phyloP scores from a whole-genome alignment of 2,888 invertebrate genomes.

The Syrphus vitripennis region DNA sequence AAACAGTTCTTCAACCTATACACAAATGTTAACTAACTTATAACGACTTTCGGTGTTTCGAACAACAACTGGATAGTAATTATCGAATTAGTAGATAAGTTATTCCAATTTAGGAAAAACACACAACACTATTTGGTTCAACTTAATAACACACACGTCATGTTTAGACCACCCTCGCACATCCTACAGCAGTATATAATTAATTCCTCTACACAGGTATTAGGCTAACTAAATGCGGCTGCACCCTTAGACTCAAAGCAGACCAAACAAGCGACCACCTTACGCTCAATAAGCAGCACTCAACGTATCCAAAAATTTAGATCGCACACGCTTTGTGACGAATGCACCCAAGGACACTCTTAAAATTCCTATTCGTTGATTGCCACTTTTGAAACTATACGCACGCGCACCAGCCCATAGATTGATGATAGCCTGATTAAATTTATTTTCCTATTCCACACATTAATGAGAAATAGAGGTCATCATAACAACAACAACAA shows the following conservation, averaged over 20 bases:
- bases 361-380: slow-evolving; percentile 44
- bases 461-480: slow-evolving; percentile 39
- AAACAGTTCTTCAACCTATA: not conserved
- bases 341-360: slow-evolving; percentile 36
- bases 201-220: slow-evolving; percentile 39
- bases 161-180: slow-evolving; percentile 38
- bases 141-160: slow-evolving; percentile 34
- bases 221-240: not conserved
- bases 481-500: too few species aligned
- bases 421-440: not conserved
- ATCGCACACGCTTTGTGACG: slow-evolving; percentile 45
- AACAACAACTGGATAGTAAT: slow-evolving; percentile 28
- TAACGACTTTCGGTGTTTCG: slow-evolving; percentile 35
- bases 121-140: slow-evolving; percentile 24
- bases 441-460: not conserved
- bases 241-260: slow-evolving; percentile 9
- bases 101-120: slow-evolving; percentile 57
- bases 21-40: slow-evolving; percentile 12
- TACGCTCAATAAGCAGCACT: slow-evolving; percentile 36
- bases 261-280: slow-evolving; percentile 20
- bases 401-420: slow-evolving; percentile 41
- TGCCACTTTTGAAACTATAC: slow-evolving; percentile 54
- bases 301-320: slow-evolving; percentile 49
- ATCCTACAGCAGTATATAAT: slow-evolving; percentile 31
- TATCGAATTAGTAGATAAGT: slow-evolving; percentile 54